A percentile compares a stretch with the other conserved stretches of the same genome.
phyloP scores from a whole-genome alignment of 1,140 invertebrate genomes.

The Cryptotermes secundus region DNA sequence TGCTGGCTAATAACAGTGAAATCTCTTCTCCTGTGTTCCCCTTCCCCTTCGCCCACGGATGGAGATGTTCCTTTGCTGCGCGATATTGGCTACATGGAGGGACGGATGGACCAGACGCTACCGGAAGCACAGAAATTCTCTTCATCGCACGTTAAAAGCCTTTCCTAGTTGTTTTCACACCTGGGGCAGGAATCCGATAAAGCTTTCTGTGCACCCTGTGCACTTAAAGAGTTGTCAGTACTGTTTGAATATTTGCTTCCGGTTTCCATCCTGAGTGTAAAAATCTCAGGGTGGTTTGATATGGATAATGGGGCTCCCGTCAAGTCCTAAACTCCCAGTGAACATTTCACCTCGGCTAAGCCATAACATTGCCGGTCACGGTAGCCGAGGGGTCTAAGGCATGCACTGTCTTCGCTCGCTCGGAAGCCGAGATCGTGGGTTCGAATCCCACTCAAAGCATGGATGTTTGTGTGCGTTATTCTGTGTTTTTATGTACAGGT shows the following conservation, averaged over 20 bases:
- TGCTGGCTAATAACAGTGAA: neutral
- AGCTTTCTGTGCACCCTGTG: neutral
- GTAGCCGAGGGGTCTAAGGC: too few species aligned
- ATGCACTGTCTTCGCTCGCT: too few species aligned
- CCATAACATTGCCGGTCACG: too few species aligned
- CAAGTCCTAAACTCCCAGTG: too few species aligned
- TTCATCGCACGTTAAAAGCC: neutral
- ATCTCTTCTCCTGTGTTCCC: neutral
- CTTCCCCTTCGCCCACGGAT: neutral
- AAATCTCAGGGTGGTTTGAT: neutral
- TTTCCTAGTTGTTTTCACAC: neutral
- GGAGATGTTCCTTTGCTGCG: neutral
- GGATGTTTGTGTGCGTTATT: too few species aligned
- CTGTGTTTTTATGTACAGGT: too few species aligned
- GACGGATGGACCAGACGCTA: neutral
- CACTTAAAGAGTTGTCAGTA: neutral
- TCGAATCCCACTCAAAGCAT: too few species aligned
- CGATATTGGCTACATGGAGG: neutral
- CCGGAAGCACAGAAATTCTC: neutral
- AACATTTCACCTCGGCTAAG: too few species aligned
- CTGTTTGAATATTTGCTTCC: neutral
- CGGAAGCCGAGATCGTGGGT: too few species aligned
- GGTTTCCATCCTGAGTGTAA: neutral
- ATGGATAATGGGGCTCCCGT: too few species aligned
- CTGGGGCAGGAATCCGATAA: neutral